Evolutionary conservation across 2,888 invertebrate species (phyloP), one percentile per base, ranked within the genome.

Genomic region (Lasioglossum leucozonium): DNA sequence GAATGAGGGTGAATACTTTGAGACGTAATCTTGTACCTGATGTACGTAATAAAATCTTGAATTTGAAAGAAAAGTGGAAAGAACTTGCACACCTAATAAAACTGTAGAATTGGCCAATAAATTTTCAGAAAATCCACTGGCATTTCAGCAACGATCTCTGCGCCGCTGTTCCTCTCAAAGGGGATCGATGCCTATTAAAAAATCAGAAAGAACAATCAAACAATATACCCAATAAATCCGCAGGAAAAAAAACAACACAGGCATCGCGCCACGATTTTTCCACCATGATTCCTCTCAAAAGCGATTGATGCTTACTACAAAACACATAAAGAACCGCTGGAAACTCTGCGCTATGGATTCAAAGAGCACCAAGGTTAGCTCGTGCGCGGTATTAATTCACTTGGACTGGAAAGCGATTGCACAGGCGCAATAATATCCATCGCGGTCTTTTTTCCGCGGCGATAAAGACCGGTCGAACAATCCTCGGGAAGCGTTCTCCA

Each of bases 381-480:
- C 22, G 65, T 18, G 13, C 10, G 34, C 10, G 16, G 37, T 4
- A 22, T 37, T 22, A 67, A 67, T 67, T 67, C 67, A 37, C 67
- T 22, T 34, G 37, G 0, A 37, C 22, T 22, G 0, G 22, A 18
- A 22, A 18, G 30, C 18, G 44, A 34, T 10, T 30, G 30, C 72
- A 44, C 18, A 18, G 44, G 42, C 34, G 22, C 65, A 72, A 71
- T 51, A 72, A 74, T 62, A 72, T 62, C 16, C 34, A 5, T 4
- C 2, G 11, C 10, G 42, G 30, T n/a, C 4, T 8, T n/a, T 34
- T 34, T 10, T 30, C 3, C 10, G 8, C 5, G 34, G 47, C 10
- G 71, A 47, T 30, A 55, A 51, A 34, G 58, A 73, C 77, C 47
- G 42, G 40, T 71, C 18, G 34, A n/a, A 18, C 62, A 37, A 72